These are phyloP conservation scores for Phyllopteryx taeniolatus DNA, from an alignment of 2,113 vertebrate genomes.

Conservation along the genomic window DNA sequence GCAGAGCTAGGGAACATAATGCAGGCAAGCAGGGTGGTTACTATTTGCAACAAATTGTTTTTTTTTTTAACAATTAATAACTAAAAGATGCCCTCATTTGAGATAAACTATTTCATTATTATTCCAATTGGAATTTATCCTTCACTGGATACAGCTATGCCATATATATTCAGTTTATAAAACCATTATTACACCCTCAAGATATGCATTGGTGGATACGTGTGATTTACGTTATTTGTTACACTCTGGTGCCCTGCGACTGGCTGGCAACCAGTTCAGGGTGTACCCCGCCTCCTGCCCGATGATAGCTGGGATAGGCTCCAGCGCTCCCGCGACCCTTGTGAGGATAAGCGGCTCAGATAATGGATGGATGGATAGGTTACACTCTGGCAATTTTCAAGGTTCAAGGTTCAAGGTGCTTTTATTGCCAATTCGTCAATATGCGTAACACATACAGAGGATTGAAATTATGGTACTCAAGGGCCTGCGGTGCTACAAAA, in stretches of 20 bases:
- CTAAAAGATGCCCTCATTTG: neutral
- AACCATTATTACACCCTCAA: neutral
- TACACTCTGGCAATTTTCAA: too few species aligned
- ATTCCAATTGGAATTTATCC: neutral
- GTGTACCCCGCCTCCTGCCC: too few species aligned
- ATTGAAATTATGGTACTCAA: too few species aligned
- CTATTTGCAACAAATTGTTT: neutral
- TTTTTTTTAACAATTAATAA: neutral
- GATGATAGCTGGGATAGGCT: too few species aligned
- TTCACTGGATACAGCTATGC: neutral
- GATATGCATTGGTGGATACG: neutral
- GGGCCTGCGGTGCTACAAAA: too few species aligned
- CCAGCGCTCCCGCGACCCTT: too few species aligned
- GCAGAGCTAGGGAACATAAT: conserved; percentile 72
- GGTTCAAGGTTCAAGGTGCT: too few species aligned
- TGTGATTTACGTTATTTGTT: neutral
- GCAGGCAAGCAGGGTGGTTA: neutral
- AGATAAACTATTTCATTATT: neutral
- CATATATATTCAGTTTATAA: neutral
- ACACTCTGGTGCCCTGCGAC: neutral
- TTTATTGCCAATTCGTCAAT: too few species aligned
- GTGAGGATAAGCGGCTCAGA: too few species aligned
- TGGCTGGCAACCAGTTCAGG: too few species aligned
- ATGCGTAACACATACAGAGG: too few species aligned
- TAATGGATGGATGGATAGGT: too few species aligned